These are phyloP conservation scores for Caiman crocodilus DNA, from an alignment of 2,797 vertebrate genomes.

Conservation along the genomic window DNA sequence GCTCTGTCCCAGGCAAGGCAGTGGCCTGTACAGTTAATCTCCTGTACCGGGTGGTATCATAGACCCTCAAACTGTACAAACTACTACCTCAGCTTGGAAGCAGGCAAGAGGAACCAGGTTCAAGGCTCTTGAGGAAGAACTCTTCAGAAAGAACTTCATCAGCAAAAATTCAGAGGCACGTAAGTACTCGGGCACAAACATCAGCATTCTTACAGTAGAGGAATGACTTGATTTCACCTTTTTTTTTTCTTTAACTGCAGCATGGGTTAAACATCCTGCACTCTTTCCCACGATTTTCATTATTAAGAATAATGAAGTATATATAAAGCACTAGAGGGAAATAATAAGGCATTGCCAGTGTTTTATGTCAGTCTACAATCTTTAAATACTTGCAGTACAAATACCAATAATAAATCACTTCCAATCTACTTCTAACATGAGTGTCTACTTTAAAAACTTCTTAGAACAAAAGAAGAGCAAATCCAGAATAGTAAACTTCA, in stretches of 20 bases:
- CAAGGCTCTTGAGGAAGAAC: conserved; percentile 53
- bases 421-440: neutral
- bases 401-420: neutral
- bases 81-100: conserved; percentile 99
- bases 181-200: neutral
- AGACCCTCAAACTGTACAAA: conserved; percentile 99
- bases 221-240: conserved; percentile 26
- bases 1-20: conserved; percentile 98
- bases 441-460: neutral
- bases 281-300: neutral
- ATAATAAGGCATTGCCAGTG: neutral
- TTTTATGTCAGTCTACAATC: neutral
- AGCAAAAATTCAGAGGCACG: neutral
- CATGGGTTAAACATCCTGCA: conserved; percentile 14
- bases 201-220: conserved; percentile 10
- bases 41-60: conserved; percentile 99
- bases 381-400: neutral
- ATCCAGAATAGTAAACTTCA: neutral
- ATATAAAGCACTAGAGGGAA: neutral
- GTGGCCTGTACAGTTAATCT: conserved; percentile 99
- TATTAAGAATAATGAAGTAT: neutral
- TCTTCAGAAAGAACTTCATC: conserved; percentile 65
- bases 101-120: conserved; percentile 79
- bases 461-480: neutral
- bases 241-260: neutral